A percentile compares a stretch with the other conserved stretches of the same genome.
Evolutionary conservation across 2,113 vertebrate genomes (phyloP).

Genomic region (Tinamus guttatus): DNA sequence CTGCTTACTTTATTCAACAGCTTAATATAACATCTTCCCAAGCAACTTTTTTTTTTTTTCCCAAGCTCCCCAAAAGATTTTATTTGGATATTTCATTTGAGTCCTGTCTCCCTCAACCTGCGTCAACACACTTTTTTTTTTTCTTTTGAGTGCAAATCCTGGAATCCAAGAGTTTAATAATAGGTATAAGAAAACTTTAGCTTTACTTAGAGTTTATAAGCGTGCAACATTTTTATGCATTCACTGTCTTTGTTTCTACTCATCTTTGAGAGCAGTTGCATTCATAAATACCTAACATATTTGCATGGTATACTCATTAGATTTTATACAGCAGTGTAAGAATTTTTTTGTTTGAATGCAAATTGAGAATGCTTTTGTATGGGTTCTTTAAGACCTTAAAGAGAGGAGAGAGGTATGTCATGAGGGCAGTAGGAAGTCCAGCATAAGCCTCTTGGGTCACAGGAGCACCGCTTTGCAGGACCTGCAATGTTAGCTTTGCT

Average conservation of each 20-base stretch:
- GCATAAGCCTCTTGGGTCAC: background rate
- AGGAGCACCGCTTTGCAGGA: background rate
- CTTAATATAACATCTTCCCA: background rate
- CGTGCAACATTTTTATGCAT: background rate
- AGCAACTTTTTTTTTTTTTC: no score
- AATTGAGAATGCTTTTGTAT: background rate
- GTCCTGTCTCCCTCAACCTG: no score
- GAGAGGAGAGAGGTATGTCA: background rate
- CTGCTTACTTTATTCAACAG: background rate
- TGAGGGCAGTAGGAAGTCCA: background rate
- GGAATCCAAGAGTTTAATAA: background rate
- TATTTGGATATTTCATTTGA: background rate
- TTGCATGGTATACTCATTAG: accelerated
- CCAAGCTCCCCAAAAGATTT: background rate
- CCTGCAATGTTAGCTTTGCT: background rate
- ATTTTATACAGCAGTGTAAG: background rate
- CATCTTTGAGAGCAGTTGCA: background rate
- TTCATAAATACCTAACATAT: background rate
- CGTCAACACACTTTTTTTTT: background rate
- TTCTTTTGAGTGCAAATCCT: background rate
- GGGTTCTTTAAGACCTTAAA: background rate
- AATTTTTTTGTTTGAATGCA: background rate
- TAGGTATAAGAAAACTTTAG: background rate
- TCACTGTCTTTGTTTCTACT: background rate
- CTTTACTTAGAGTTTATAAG: background rate